A percentile compares a stretch with the other conserved stretches of the same genome.
These are phyloP conservation scores for Oscheius sp. DNA, from an alignment of 2,888 invertebrate genomes.

Conservation along the genomic window DNA sequence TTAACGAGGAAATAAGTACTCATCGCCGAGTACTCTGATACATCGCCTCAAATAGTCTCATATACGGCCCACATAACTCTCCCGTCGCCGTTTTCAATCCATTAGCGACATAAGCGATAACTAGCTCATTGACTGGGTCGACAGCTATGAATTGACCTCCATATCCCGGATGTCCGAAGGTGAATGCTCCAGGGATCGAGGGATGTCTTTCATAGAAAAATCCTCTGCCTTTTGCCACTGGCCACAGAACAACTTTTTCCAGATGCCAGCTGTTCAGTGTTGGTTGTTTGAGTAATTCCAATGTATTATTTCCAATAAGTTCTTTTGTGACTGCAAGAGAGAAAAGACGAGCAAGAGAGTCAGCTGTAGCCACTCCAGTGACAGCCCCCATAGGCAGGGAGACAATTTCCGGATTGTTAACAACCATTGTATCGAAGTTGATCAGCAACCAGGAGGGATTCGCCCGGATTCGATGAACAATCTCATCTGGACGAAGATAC, in stretches of 20 bases:
- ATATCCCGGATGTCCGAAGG: slow-evolving; percentile 67
- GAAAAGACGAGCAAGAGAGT: slow-evolving; percentile 54
- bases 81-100: slow-evolving; percentile 65
- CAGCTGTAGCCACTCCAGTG: slow-evolving; percentile 57
- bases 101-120: slow-evolving; percentile 61
- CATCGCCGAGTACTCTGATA: slow-evolving; percentile 33
- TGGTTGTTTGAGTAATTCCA: slow-evolving; percentile 48
- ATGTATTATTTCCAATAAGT: slow-evolving; percentile 52
- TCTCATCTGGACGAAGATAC: slow-evolving; percentile 49
- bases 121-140: slow-evolving; percentile 50
- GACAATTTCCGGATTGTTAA: slow-evolving; percentile 61
- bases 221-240: slow-evolving; percentile 65
- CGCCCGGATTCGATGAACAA: slow-evolving; percentile 41
- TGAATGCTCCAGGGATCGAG: slow-evolving; percentile 51
- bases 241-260: slow-evolving; percentile 62
- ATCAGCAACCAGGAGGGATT: slow-evolving; percentile 60
- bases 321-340: slow-evolving; percentile 43
- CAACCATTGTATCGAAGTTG: slow-evolving; percentile 52
- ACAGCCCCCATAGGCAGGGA: slow-evolving; percentile 56
- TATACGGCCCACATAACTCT: slow-evolving; percentile 60
- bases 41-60: slow-evolving; percentile 51
- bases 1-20: background rate
- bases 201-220: slow-evolving; percentile 67
- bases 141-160: slow-evolving; percentile 64
- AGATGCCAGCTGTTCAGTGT: slow-evolving; percentile 63